Evolutionary conservation across 2,797 vertebrate genomes (phyloP).

Genomic region (Cetoscarus ocellatus): DNA sequence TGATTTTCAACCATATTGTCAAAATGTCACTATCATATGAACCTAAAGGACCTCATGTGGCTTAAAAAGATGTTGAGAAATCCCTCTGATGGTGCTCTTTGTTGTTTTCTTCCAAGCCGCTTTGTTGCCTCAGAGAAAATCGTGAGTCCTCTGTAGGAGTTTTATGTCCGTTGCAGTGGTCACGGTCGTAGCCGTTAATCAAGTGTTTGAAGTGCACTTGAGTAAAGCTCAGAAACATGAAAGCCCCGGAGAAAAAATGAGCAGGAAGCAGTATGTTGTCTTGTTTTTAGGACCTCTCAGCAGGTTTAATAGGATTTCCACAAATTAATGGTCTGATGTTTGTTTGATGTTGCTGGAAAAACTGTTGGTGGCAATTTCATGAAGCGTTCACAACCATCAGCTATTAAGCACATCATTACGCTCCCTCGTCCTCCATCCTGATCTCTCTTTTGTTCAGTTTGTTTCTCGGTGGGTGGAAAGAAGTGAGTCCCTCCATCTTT

Average conservation of each 20-base stretch:
- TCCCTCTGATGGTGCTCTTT: too few relatives aligned
- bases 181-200: not conserved
- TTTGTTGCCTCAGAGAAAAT: conserved; percentile 2
- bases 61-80: not conserved
- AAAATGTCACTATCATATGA: not conserved
- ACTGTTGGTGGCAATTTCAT: conserved; percentile 59
- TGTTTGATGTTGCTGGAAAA: conserved; percentile 69
- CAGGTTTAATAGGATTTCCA: conserved; percentile 67
- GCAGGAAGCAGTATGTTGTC: conserved; percentile 12
- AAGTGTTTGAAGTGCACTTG: conserved; percentile 29
- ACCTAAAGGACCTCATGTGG: not conserved
- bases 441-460: conserved; percentile 24
- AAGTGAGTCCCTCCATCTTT: not conserved
- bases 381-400: conserved; percentile 54
- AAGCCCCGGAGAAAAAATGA: conserved; percentile 22
- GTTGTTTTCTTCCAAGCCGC: conserved; percentile 2
- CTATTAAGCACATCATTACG: conserved; percentile 64
- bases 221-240: conserved; percentile 29
- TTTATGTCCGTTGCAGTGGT: not conserved
- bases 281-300: conserved; percentile 55
- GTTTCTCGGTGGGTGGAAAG: conserved; percentile 34
- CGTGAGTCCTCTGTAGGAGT: not conserved
- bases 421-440: conserved; percentile 20
- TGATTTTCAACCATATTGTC: not conserved
- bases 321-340: conserved; percentile 71